A percentile compares a stretch with the other conserved stretches of the same genome.
phyloP scores from a whole-genome alignment of 2,797 vertebrate species.

The Scolopax rusticola region DNA sequence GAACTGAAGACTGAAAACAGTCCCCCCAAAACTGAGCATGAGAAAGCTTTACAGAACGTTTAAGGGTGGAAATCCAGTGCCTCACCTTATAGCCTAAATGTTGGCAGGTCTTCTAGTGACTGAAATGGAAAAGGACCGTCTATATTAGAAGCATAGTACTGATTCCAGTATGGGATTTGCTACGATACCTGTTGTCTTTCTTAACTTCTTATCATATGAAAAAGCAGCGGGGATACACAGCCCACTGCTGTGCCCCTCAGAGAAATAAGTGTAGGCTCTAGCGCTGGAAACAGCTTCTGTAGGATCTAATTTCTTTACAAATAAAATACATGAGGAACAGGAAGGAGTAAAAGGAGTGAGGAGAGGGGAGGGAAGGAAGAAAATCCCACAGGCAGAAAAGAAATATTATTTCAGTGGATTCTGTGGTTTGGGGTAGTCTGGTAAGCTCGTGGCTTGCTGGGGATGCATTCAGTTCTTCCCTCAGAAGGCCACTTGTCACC shows the following conservation, averaged over 20 bases:
- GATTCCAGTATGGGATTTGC: not conserved
- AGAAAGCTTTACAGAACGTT: not conserved
- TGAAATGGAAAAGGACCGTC: not conserved
- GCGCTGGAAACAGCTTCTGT: not conserved
- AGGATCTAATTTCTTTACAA: conserved; percentile 14
- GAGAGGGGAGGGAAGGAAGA: fast-evolving
- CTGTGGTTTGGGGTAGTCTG: not conserved
- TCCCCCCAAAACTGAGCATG: not conserved
- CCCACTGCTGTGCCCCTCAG: not conserved
- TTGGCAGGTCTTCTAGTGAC: not conserved
- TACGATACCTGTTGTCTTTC: not conserved
- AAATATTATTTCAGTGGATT: conserved; percentile 5
- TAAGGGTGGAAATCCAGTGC: not conserved
- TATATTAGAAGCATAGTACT: not conserved
- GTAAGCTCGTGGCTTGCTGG: conserved; percentile 10
- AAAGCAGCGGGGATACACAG: not conserved
- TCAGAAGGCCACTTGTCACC: conserved; percentile 22
- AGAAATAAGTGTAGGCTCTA: not conserved
- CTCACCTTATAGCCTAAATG: not conserved
- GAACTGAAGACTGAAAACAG: not conserved
- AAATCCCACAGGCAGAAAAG: not conserved
- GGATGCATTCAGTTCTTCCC: conserved; percentile 1
- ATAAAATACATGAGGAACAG: conserved; percentile 2
- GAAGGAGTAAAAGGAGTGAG: not conserved
- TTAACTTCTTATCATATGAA: not conserved